These are phyloP conservation scores for Centrocercus urophasianus DNA, from an alignment of 2,113 vertebrate genomes.

Conservation along the genomic window DNA sequence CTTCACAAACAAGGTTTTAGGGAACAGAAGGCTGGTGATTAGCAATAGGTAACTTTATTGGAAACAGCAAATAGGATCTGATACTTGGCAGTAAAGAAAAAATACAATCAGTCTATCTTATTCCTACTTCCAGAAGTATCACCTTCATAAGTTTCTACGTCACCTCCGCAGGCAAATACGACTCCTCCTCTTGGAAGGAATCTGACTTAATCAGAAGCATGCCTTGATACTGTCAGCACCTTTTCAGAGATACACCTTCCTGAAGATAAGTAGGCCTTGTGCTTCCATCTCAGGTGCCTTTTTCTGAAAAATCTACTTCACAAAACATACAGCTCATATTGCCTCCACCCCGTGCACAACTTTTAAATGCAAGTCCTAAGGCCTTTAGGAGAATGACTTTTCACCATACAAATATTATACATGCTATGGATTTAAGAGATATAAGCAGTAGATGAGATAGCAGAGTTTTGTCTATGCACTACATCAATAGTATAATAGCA, in stretches of 20 bases:
- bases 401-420: neutral
- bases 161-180: neutral
- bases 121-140: neutral
- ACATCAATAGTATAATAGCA: neutral
- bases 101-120: neutral
- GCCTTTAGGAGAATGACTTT: neutral
- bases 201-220: neutral
- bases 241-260: neutral
- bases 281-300: neutral
- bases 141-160: neutral
- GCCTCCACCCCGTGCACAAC: neutral
- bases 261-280: neutral
- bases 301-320: neutral
- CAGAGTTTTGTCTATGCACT: neutral
- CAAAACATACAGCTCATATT: neutral
- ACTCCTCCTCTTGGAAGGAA: neutral
- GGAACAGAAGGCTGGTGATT: neutral
- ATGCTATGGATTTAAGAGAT: neutral
- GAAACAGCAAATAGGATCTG: neutral
- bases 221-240: neutral
- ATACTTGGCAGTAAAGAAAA: neutral
- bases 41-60: neutral
- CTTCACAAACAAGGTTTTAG: neutral
- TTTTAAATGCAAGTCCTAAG: neutral
- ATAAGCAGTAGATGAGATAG: neutral